Conservation (phyloP, 2,113 vertebrate species). For the Gavialis gangeticus region DNA sequence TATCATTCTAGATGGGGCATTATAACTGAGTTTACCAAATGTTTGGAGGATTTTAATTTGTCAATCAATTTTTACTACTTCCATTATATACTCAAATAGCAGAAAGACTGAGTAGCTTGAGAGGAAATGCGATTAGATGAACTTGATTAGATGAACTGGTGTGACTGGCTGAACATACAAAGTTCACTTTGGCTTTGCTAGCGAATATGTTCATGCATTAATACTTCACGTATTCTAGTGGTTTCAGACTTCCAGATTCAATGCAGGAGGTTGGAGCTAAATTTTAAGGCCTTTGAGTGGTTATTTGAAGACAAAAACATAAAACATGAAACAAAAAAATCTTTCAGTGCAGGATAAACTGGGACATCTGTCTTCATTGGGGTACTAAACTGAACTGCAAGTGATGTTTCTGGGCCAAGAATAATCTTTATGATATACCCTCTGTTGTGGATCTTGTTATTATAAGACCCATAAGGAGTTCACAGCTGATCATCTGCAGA, state of each 20-base stretch:
- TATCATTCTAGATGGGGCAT: background rate
- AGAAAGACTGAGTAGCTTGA: background rate
- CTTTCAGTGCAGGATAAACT: background rate
- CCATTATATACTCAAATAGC: background rate
- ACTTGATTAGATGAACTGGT: background rate
- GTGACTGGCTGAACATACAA: background rate
- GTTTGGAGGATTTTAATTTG: background rate
- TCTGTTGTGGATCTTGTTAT: background rate
- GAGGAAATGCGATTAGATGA: background rate
- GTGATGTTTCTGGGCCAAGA: background rate
- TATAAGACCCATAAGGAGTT: background rate
- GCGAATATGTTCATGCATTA: too few relatives aligned
- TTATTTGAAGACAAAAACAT: background rate
- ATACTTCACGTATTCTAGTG: background rate
- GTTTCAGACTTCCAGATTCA: background rate
- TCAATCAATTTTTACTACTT: background rate
- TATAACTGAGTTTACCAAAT: background rate
- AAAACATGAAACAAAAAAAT: background rate
- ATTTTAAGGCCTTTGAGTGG: background rate
- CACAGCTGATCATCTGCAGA: rapidly evolving
- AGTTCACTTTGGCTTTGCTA: background rate
- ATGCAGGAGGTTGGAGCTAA: background rate
- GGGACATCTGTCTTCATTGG: background rate
- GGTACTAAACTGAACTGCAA: background rate
- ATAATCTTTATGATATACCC: rapidly evolving